Conservation (phyloP, 2,888 invertebrate species). For the Pterostichus niger region DNA sequence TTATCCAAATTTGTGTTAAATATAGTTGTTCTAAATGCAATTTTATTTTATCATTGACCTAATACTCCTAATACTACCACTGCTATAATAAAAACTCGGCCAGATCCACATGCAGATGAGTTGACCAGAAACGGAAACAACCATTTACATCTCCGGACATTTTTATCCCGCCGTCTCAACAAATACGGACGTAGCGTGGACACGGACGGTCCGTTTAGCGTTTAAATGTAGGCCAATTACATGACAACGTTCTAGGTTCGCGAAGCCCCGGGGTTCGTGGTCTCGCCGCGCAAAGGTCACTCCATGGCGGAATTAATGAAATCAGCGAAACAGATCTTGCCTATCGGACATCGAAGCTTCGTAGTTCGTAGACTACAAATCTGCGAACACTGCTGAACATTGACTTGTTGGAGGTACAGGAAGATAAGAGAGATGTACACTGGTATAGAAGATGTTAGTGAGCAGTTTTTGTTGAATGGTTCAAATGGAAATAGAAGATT, state of each 20-base stretch:
- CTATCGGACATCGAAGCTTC: background rate
- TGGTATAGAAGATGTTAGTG: background rate
- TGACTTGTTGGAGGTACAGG: background rate
- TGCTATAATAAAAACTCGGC: too few species aligned
- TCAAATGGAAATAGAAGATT: too few species aligned
- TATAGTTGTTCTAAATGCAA: background rate
- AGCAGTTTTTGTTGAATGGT: background rate
- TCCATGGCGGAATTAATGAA: conserved; percentile 33
- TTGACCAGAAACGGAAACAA: background rate
- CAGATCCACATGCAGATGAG: background rate
- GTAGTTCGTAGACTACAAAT: too few species aligned
- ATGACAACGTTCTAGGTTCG: background rate
- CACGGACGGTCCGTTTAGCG: conserved; percentile 26
- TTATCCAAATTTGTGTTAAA: background rate
- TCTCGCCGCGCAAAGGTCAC: conserved; percentile 22
- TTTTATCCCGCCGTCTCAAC: background rate
- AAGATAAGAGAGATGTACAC: background rate
- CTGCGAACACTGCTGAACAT: background rate
- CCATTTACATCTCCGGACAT: conserved; percentile 14
- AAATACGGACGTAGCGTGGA: conserved; percentile 7
- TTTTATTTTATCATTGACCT: background rate
- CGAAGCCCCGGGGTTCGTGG: conserved; percentile 28
- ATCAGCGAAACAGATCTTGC: conserved; percentile 38
- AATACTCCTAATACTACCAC: background rate
- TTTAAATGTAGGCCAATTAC: conserved; percentile 49